Evolutionary conservation across 1,140 invertebrate species (phyloP), one percentile per base, ranked within the genome.

Genomic region (Drosophila orena): DNA sequence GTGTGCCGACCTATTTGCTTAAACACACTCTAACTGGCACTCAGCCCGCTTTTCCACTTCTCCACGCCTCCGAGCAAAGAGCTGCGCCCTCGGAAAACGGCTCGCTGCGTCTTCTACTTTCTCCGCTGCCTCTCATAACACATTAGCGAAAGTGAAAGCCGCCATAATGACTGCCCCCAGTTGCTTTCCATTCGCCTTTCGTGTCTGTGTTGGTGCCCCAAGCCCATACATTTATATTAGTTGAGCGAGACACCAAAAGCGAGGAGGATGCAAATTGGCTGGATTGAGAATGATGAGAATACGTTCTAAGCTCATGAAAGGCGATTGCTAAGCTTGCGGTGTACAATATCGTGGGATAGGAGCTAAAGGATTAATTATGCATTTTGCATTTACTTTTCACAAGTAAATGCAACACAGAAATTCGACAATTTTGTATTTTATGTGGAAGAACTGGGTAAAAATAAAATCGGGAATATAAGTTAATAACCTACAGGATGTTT

Each of bases 121-220:
- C 24, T 22, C 20, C 40, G 40, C 52, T 34, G 27, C 38, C 65
- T 75, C 77, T 84, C 84, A 84, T 89, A 88, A 89, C 84, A 89
- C 84, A 89, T 89, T 89, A 89, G 79, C 77, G 73, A 80, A 89
- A 89, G 83, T 88, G 79, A 89, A 84, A 89, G 84, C 77, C 85
- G 81, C 77, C 84, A 80, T 89, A 84, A 89, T 83, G 84, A 89
- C 85, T 80, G 80, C 73, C 88, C 85, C 79, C 79, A 84, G 84
- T 84, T 88, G 84, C 81, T 79, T 88, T 83, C 79, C 75, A 88
- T 88, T 79, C 77, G 72, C 69, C 68, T 69, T 74, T 65, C 69
- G 79, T 77, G 72, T 78, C 79, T 77, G 76, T 77, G 69, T 80
- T 64, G 74, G 42, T 10, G 42, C 10, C 15, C 4, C 3, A 10